Conservation (phyloP, 2,888 invertebrate species). For the Meandrusa payeni region DNA sequence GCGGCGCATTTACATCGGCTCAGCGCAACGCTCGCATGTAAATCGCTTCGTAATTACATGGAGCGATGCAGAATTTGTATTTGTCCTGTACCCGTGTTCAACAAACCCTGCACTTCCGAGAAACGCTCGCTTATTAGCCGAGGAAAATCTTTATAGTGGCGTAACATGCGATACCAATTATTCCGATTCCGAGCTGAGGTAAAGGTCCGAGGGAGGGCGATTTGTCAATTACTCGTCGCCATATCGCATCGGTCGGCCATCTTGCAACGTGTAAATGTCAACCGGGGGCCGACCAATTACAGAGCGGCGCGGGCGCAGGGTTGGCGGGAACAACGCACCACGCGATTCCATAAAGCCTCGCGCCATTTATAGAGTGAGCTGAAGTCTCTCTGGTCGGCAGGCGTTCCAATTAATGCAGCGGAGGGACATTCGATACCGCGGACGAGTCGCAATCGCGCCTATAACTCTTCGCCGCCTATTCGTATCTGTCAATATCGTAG, state of each 20-base stretch:
- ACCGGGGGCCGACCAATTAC: slow-evolving; percentile 75
- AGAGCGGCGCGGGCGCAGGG: slow-evolving; percentile 65
- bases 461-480: slow-evolving; percentile 20
- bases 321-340: slow-evolving; percentile 69
- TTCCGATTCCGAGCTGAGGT: slow-evolving; percentile 29
- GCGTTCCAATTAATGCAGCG: slow-evolving; percentile 71
- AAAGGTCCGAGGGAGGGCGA: slow-evolving; percentile 46
- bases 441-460: slow-evolving; percentile 17
- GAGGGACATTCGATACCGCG: slow-evolving; percentile 53
- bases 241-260: slow-evolving; percentile 70
- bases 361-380: slow-evolving; percentile 70
- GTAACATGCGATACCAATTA: slow-evolving; percentile 37
- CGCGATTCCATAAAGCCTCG: slow-evolving; percentile 73
- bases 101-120: slow-evolving; percentile 33
- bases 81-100: slow-evolving; percentile 24
- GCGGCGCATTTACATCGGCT: not conserved
- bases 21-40: slow-evolving; percentile 15
- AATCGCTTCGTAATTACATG: slow-evolving; percentile 27
- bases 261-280: slow-evolving; percentile 76
- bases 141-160: slow-evolving; percentile 35
- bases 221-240: slow-evolving; percentile 75
- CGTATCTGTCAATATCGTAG: slow-evolving; percentile 23
- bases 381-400: slow-evolving; percentile 66
- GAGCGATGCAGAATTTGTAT: slow-evolving; percentile 33
- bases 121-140: slow-evolving; percentile 34